These are phyloP conservation scores for Philopedon plagiatum DNA, from an alignment of 2,888 invertebrate genomes.

Conservation along the genomic window DNA sequence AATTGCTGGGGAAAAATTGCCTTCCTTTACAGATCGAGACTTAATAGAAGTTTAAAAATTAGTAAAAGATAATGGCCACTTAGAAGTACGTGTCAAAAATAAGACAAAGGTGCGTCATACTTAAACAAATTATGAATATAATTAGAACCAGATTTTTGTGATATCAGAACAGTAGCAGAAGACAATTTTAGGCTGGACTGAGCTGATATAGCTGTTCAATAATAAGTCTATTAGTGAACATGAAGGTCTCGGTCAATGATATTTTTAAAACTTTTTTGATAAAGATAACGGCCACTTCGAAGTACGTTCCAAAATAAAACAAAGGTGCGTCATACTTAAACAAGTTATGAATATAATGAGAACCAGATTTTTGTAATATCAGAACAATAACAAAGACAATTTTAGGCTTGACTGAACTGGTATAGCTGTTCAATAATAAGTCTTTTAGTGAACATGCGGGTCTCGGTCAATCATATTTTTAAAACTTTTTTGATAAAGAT, in stretches of 20 bases:
- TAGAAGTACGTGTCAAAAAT: neutral
- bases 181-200: neutral
- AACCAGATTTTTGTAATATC: no score
- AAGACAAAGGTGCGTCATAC: neutral
- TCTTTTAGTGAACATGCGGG: neutral
- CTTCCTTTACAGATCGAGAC: no score
- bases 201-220: neutral
- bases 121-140: no score
- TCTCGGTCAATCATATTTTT: no score
- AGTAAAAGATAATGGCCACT: no score
- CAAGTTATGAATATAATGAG: no score
- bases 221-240: neutral
- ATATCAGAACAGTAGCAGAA: neutral
- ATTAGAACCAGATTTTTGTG: no score
- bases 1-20: constrained; percentile 8
- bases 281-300: no score
- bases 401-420: neutral
- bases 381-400: neutral
- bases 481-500: no score
- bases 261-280: no score
- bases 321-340: neutral
- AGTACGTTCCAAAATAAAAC: neutral
- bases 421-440: neutral
- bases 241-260: no score
- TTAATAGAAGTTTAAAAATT: no score